Evolutionary conservation across 2,113 vertebrate species (phyloP).

Genomic region (Circaetus cinerascens): DNA sequence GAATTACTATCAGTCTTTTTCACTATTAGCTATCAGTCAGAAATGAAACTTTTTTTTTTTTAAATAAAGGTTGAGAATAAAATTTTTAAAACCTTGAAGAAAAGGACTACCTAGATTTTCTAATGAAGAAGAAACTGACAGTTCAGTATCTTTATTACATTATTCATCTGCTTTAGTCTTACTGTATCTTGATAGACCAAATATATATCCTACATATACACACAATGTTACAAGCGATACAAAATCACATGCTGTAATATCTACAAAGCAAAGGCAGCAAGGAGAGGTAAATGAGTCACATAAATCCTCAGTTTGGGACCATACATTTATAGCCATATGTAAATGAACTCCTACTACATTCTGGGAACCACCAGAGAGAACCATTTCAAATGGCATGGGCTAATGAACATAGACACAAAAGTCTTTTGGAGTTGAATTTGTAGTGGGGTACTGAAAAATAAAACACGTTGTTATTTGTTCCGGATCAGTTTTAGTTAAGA

Average conservation of each 20-base stretch:
- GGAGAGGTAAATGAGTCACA: not conserved
- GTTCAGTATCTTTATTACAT: not conserved
- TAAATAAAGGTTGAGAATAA: not conserved
- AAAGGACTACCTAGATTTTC: not conserved
- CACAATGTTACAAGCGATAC: accelerated
- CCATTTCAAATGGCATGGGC: not conserved
- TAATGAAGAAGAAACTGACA: not conserved
- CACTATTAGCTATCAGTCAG: not conserved
- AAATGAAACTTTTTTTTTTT: not conserved
- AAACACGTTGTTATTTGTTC: not conserved
- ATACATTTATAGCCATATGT: not conserved
- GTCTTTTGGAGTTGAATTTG: not conserved
- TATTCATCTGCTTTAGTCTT: not conserved
- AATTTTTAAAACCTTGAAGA: not conserved
- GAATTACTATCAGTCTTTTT: not conserved
- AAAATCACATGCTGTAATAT: not conserved
- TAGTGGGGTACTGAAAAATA: not conserved
- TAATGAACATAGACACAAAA: not conserved
- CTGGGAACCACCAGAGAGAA: not conserved
- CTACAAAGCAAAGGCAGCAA: not conserved
- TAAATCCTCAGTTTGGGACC: not conserved
- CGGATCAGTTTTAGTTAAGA: not conserved
- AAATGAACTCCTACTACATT: not conserved
- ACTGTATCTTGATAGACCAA: not conserved
- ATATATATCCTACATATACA: not conserved